Evolutionary conservation across 1,140 invertebrate genomes (phyloP), one percentile per base, ranked within the genome.

Genomic region (Microplitis demolitor): DNA sequence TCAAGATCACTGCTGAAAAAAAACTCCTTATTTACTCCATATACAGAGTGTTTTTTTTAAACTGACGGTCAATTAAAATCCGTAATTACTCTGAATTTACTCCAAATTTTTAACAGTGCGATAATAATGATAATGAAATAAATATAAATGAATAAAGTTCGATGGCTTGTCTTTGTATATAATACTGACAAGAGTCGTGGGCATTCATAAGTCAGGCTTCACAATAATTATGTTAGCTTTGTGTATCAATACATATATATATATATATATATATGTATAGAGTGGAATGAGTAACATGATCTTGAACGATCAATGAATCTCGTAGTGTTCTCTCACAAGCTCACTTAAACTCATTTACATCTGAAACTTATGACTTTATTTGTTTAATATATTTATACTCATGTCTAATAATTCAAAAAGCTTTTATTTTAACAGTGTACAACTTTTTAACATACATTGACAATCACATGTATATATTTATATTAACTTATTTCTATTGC

Each of bases 211-310:
- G 60, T 11, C 11, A 45, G 39, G 39, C 39, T 45, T 45, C 39
- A 6, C 45, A 6, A 71, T 39, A 37, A 71, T 64, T 37, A 24
- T 39, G 61, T 54, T 34, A 37, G 61, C 33, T 71, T 71, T 64
- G 50, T 71, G 61, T 71, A 71, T 71, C 45, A 16, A 54, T 64
- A 71, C 64, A 39, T 64, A 50, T 71, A 66, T 51, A 56, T 50
- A 66, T 45, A 67, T 45, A 45, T 8, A 45, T 45, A 45, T 45
- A 45, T 45, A 45, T 5, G 11, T 45, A 45, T 45, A 11, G 39
- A 45, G 39, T 45, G 39, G 56, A 69, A 11, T n/a, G n/a, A n/a
- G 50, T 61, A 61, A 67, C 66, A 69, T 56, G 68, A 69, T 69
- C 33, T 69, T 14, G 45, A 60, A 51, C 51, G 51, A 58, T 58